Evolutionary conservation across 2,797 vertebrate genomes (phyloP).

Genomic region (Premnoplex brunnescens): DNA sequence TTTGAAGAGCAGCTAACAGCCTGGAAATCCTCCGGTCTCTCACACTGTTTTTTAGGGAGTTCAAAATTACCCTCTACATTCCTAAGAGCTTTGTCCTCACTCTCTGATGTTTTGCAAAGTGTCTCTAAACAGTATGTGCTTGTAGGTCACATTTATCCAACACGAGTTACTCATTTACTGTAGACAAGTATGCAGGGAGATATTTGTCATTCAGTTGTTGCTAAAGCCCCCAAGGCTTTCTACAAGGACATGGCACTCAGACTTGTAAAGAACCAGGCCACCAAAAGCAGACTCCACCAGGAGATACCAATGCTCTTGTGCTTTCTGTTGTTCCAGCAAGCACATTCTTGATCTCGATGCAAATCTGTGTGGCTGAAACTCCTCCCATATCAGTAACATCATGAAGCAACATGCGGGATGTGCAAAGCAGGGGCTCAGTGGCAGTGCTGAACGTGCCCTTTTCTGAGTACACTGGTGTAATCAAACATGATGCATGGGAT

Average conservation of each 20-base stretch:
- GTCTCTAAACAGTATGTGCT: background rate
- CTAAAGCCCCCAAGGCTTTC: background rate
- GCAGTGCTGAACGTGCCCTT: background rate
- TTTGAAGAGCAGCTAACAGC: background rate
- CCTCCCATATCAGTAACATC: background rate
- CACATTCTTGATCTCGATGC: background rate
- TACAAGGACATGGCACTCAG: background rate
- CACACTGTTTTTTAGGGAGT: background rate
- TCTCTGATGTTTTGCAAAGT: background rate
- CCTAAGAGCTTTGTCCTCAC: background rate
- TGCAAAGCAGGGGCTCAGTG: background rate
- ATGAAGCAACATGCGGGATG: background rate
- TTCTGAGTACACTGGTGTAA: background rate
- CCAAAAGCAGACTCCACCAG: background rate
- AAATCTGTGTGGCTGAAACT: background rate
- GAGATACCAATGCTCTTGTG: background rate
- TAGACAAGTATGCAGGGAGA: background rate
- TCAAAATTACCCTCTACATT: fast-evolving
- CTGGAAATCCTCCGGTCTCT: background rate
- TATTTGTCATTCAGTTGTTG: background rate
- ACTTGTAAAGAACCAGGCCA: background rate
- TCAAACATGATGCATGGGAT: fast-evolving
- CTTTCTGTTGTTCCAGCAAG: background rate
- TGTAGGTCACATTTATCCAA: background rate
- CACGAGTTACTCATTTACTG: background rate